Conservation (phyloP, 2,888 invertebrate species). For the Caenorhabditis angaria region DNA sequence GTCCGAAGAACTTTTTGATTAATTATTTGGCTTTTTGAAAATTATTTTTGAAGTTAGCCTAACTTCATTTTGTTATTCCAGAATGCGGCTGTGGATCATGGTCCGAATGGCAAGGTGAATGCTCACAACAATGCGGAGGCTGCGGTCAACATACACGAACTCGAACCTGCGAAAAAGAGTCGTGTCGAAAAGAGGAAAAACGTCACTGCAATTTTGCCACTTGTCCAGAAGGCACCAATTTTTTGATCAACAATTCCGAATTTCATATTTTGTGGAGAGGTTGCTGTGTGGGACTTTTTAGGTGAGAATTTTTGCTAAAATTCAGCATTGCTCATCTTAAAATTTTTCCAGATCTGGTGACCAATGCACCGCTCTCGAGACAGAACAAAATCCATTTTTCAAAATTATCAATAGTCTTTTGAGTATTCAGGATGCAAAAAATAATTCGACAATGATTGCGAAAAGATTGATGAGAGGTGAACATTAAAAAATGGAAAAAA, state of each 20-base stretch:
- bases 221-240: constrained; percentile 69
- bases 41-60: too few relatives aligned
- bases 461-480: constrained; percentile 42
- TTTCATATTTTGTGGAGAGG: constrained; percentile 70
- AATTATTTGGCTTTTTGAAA: too few relatives aligned
- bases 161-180: constrained; percentile 56
- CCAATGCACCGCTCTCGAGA: constrained; percentile 59
- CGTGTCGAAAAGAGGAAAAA: constrained; percentile 62
- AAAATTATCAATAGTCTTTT: constrained; percentile 48
- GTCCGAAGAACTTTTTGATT: too few relatives aligned
- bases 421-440: constrained; percentile 47
- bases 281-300: constrained; percentile 70
- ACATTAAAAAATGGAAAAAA: too few relatives aligned
- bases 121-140: constrained; percentile 70
- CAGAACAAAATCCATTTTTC: constrained; percentile 60
- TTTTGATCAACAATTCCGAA: constrained; percentile 69
- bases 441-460: constrained; percentile 36
- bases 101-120: constrained; percentile 65
- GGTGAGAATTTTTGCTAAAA: constrained; percentile 20
- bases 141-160: constrained; percentile 63
- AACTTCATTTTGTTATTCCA: too few relatives aligned
- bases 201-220: constrained; percentile 67
- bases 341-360: constrained; percentile 43
- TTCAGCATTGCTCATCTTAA: neutral
- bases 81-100: constrained; percentile 67